Evolutionary conservation across 2,888 invertebrate genomes (phyloP), one percentile per base, ranked within the genome.

Genomic region (Cenopis cana): DNA sequence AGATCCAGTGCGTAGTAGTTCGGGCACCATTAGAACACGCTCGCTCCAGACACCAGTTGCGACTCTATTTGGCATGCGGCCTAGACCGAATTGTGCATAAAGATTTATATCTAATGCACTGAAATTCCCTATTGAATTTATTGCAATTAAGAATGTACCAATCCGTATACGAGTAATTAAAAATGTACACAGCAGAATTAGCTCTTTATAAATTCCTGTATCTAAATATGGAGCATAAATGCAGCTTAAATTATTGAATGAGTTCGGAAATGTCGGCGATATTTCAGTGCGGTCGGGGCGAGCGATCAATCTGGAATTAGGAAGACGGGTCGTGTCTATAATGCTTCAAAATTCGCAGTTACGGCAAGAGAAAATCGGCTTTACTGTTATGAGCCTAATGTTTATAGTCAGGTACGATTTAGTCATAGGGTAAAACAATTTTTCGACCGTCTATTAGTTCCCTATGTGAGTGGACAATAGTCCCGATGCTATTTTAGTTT

Each of bases 371-470:
- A 24, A 24, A 60, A 66, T 67, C 60, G 41, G 29, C 46, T 62
- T 62, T 61, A 55, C 38, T 61, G 50, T 61, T 56, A 50, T 33
- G 38, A 61, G 67, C 55, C 49, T 67, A 55, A 67, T 59, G 49
- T 67, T 67, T 55, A 61, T 60, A 33, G 38, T 61, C 36, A 38
- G 38, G 9, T 61, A 41, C 50, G 38, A 60, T 66, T 24, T 59
- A 66, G 60, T 54, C 54, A 50, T 71, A 55, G 67, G 38, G 49
- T 66, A 60, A 66, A 60, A 49, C 24, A 55, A 54, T n/a, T 38
- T 49, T 57, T 18, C 57, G n/a, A 57, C 33, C 18, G 20, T 46
- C n/a, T 49, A 54, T 65, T 20, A 46, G 59, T 65, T 36, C 14
- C 20, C 18, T 36, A n/a, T 60, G 18, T 50, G 33, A 50, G 12